Conservation (phyloP, 1,140 invertebrate genomes). For the Aphelinus atriplicis region DNA sequence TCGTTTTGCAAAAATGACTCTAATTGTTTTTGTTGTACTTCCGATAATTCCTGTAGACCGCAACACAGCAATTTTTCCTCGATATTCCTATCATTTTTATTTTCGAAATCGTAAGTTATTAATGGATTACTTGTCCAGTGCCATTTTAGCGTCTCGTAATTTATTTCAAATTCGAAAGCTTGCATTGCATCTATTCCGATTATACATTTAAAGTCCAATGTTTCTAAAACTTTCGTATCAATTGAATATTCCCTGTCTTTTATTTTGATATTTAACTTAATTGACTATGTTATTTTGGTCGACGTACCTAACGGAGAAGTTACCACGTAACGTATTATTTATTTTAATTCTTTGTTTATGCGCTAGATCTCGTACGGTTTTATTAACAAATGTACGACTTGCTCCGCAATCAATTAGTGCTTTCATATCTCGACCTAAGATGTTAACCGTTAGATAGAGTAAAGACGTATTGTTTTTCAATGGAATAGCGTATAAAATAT, state of each 20-base stretch:
- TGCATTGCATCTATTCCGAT: too few species aligned
- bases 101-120: not conserved
- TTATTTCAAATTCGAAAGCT: too few species aligned
- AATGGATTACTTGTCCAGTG: not conserved
- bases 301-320: not conserved
- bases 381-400: not conserved
- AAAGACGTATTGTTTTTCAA: not conserved
- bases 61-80: not conserved
- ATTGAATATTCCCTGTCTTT: too few species aligned
- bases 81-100: not conserved
- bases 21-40: not conserved
- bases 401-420: too few species aligned
- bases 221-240: not conserved
- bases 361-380: not conserved
- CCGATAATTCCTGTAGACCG: not conserved
- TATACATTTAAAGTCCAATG: not conserved
- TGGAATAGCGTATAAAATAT: too few species aligned
- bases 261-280: not conserved
- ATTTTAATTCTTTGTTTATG: not conserved
- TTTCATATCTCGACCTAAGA: not conserved
- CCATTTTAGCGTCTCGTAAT: too few species aligned
- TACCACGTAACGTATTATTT: not conserved
- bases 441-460: not conserved
- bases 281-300: not conserved
- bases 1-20: not conserved